These are phyloP conservation scores for Ambastaia sidthimunki DNA, from an alignment of 2,797 vertebrate genomes.

Conservation along the genomic window DNA sequence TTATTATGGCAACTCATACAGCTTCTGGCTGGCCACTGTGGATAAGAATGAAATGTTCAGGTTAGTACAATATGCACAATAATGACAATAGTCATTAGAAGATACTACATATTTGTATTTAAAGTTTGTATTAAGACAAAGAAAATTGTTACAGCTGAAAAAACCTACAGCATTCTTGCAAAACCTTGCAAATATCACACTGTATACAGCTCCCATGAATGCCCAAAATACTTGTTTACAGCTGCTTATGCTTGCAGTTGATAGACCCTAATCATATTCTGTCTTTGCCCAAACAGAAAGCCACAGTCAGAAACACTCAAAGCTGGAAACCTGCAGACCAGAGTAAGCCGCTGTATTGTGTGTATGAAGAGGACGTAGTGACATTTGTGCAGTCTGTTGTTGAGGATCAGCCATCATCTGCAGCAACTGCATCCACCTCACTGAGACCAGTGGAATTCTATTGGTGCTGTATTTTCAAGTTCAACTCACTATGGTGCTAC, in stretches of 20 bases:
- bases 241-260: neutral
- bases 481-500: conserved; percentile 92
- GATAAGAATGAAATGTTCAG: conserved; percentile 95
- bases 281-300: conserved; percentile 78
- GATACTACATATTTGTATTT: neutral
- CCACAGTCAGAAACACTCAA: conserved; percentile 98
- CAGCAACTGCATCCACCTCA: conserved; percentile 41
- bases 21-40: conserved; percentile 97
- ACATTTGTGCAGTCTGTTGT: conserved; percentile 51
- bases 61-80: conserved; percentile 68
- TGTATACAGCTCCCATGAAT: too few species aligned
- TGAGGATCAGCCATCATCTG: conserved; percentile 49
- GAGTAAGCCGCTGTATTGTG: conserved; percentile 96
- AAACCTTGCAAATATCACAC: neutral
- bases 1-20: conserved; percentile 97
- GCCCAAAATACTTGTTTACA: too few species aligned
- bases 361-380: conserved; percentile 96
- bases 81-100: neutral
- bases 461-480: conserved; percentile 82
- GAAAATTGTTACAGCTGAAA: too few species aligned
- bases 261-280: neutral
- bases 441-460: conserved; percentile 77
- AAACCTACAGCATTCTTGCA: too few species aligned
- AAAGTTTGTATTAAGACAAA: too few species aligned
- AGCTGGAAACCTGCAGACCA: conserved; percentile 90